Evolutionary conservation across 2,113 vertebrate genomes (phyloP).

Genomic region (Saiga tatarica): DNA sequence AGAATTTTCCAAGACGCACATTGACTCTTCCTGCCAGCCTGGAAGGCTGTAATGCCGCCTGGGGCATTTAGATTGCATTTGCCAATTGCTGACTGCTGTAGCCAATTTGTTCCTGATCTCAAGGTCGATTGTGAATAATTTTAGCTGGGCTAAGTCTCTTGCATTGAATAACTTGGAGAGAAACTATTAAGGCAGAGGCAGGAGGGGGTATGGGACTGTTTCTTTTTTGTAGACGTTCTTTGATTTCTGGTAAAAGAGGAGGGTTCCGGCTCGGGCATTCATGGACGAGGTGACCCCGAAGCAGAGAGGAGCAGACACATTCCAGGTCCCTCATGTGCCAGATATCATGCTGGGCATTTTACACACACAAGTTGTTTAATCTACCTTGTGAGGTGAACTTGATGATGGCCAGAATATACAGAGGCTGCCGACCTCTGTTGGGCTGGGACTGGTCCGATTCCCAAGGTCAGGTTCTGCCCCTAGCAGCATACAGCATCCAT

Average conservation of each 20-base stretch:
- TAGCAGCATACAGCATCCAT: rapidly evolving
- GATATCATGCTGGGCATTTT: neutral
- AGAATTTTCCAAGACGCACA: conserved; percentile 61
- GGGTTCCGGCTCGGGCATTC: neutral
- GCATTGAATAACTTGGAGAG: conserved; percentile 39
- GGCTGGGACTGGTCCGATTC: neutral
- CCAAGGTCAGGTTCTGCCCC: neutral
- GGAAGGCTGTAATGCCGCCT: neutral
- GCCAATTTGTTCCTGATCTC: conserved; percentile 65
- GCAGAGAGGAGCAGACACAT: neutral
- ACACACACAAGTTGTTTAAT: rapidly evolving
- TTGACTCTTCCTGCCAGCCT: conserved; percentile 50
- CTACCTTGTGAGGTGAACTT: neutral
- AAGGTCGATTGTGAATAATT: conserved; percentile 70
- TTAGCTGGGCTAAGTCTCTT: conserved; percentile 48
- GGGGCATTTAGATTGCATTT: conserved; percentile 58
- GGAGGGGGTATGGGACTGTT: neutral
- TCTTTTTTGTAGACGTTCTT: neutral
- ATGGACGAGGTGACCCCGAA: neutral
- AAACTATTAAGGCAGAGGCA: neutral
- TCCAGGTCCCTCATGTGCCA: neutral
- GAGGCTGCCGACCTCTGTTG: neutral
- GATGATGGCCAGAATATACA: neutral
- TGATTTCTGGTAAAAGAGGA: neutral
- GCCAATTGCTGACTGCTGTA: conserved; percentile 15